Base-by-base conservation (phyloP, 1,140 invertebrate species). In the Drosophila paulistorum region DNA sequence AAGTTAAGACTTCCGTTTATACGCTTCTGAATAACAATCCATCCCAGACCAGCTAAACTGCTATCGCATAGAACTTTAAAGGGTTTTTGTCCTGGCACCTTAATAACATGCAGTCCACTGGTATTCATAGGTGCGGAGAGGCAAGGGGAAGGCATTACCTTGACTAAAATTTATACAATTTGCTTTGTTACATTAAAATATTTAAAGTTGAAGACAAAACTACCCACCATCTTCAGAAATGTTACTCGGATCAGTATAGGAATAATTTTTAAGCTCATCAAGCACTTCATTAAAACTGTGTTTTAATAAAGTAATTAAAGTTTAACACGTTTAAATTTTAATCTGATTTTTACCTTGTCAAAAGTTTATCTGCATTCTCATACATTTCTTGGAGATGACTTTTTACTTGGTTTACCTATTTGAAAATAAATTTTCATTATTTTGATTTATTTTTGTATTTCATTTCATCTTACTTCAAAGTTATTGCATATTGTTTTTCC, bases 21-120 rank as follows among this genome's bases (percentile, higher is more conserved):
- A 14, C 95, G 92, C 51, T 94, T 94, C 87, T 95, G 95, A 45
- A 96, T 92, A 0, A 94, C 94, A 41, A 94, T 94, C 95, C 95
- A 95, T 1, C 94, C 95, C 4, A 48, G 58, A 0, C 79, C 83
- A 3, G 79, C 83, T 13, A 73, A 20, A 9, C 77, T 42, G 11
- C 76, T 74, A 6, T 86, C 80, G 7, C 83, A 86, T 37, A 39
- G 66, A 3, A 80, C 84, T 4, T 63, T n/a, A 45, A 86, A 89
- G 2, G 80, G 58, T 7, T 14, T 13, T 11, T 79, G 3, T 10
- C 62, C 71, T 1, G 79, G 82, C 0, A 86, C 71, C 30, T 79
- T 33, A 10, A 86, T 30, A 0, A 23, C 76, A 9, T 58, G 7
- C 0, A 82, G 1, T 6, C 57, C 75, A 37, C 63, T 79, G 30